Conservation (phyloP, 2,888 invertebrate genomes). For the Leucoptera coffeella region DNA sequence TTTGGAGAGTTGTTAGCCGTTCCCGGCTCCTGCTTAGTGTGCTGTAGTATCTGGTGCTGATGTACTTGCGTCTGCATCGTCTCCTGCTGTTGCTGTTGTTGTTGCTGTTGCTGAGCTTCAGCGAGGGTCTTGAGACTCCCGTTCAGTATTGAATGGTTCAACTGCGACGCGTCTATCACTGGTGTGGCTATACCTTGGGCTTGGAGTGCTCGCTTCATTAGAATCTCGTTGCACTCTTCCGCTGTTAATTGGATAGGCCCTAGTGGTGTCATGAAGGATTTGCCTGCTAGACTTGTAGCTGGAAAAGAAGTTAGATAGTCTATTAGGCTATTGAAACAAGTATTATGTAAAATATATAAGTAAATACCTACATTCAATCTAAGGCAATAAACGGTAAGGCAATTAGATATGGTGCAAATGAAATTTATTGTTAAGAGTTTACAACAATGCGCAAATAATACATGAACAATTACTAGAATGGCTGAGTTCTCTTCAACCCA, state of each 20-base stretch:
- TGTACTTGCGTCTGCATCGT: constrained; percentile 23
- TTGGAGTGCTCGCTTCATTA: constrained; percentile 69
- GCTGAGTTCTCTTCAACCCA: too few relatives aligned
- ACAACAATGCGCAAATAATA: too few relatives aligned
- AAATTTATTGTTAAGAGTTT: too few relatives aligned
- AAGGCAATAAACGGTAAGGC: too few relatives aligned
- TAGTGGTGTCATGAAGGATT: constrained; percentile 66
- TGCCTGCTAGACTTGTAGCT: constrained; percentile 37
- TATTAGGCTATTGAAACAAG: neutral
- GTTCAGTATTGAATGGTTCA: constrained; percentile 37
- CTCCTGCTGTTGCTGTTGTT: constrained; percentile 27
- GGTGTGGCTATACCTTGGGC: constrained; percentile 52
- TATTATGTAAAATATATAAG: too few relatives aligned
- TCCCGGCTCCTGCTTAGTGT: constrained; percentile 55
- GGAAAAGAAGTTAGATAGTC: constrained; percentile 11
- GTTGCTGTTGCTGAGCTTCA: constrained; percentile 15
- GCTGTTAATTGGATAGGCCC: constrained; percentile 69
- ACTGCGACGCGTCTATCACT: constrained; percentile 40
- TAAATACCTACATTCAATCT: too few relatives aligned
- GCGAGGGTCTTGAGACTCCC: constrained; percentile 33
- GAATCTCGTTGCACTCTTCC: constrained; percentile 72
- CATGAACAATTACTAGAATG: too few relatives aligned
- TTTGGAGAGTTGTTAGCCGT: constrained; percentile 52
- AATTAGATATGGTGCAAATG: too few relatives aligned
- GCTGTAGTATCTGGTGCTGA: constrained; percentile 38